phyloP scores from a whole-genome alignment of 2,113 vertebrate species.

The Scortum barcoo region DNA sequence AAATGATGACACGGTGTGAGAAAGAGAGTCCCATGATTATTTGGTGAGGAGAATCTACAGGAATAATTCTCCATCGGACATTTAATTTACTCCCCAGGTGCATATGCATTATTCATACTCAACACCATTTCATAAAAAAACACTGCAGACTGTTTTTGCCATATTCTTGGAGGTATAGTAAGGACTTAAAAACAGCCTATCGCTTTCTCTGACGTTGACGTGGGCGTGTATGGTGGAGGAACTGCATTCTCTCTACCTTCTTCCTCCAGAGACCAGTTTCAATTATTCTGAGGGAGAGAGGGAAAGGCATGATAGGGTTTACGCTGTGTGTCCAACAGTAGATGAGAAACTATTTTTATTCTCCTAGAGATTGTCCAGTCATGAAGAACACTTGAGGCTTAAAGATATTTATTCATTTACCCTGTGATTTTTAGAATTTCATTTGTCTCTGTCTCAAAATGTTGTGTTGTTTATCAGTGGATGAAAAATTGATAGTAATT shows the following conservation, averaged over 20 bases:
- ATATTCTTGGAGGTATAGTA: constrained; percentile 6
- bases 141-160: not conserved
- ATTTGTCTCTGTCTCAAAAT: constrained; percentile 20
- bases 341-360: not conserved
- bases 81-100: constrained; percentile 18
- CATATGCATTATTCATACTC: constrained; percentile 50
- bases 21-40: not conserved
- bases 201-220: not conserved
- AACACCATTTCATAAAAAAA: constrained; percentile 17
- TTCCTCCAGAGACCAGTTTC: constrained; percentile 13
- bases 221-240: not conserved
- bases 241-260: not conserved
- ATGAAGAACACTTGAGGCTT: not conserved
- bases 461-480: constrained; percentile 5
- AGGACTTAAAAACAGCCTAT: not conserved
- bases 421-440: no score
- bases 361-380: not conserved
- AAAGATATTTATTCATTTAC: no score
- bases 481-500: constrained; percentile 21
- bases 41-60: constrained; percentile 3
- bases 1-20: constrained; percentile 1
- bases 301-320: not conserved
- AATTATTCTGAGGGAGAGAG: constrained; percentile 7
- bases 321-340: not conserved
- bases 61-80: constrained; percentile 12